phyloP scores from a whole-genome alignment of 2,113 vertebrate genomes.

The Catharus bicknelli region DNA sequence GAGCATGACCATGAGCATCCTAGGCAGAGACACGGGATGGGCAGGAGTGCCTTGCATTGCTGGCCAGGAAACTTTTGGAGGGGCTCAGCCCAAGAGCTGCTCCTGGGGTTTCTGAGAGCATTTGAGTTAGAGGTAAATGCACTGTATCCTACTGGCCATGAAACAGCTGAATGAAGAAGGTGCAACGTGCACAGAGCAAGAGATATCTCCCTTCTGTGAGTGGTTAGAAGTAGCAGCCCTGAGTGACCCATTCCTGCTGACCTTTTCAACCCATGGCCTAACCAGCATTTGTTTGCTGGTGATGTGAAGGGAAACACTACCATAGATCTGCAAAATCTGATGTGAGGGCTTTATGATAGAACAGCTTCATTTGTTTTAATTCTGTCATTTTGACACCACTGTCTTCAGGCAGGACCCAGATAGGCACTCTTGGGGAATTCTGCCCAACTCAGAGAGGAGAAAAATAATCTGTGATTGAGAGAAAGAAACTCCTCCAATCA shows the following conservation, averaged over 20 bases:
- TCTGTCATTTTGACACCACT: background rate
- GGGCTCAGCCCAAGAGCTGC: background rate
- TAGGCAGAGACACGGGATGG: background rate
- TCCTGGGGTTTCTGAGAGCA: background rate
- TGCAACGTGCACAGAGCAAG: background rate
- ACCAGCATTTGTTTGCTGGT: background rate
- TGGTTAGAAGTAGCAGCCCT: background rate
- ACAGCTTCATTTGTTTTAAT: background rate
- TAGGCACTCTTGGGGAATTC: background rate
- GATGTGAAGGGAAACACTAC: background rate
- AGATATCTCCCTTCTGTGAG: background rate
- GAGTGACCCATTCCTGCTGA: background rate
- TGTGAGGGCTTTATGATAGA: background rate
- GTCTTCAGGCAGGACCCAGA: background rate
- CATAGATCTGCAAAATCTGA: background rate
- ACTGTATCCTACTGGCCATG: background rate
- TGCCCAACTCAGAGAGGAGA: background rate
- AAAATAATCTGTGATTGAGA: background rate
- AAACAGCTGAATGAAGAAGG: background rate
- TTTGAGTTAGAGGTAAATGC: background rate
- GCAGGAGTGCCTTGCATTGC: accelerated
- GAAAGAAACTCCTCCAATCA: background rate
- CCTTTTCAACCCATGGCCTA: background rate
- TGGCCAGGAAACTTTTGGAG: background rate
- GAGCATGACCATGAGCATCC: background rate